Base-by-base conservation (phyloP, 37 sponge, comb jelly and placozoan species). In the Chondrosia reniformis region DNA sequence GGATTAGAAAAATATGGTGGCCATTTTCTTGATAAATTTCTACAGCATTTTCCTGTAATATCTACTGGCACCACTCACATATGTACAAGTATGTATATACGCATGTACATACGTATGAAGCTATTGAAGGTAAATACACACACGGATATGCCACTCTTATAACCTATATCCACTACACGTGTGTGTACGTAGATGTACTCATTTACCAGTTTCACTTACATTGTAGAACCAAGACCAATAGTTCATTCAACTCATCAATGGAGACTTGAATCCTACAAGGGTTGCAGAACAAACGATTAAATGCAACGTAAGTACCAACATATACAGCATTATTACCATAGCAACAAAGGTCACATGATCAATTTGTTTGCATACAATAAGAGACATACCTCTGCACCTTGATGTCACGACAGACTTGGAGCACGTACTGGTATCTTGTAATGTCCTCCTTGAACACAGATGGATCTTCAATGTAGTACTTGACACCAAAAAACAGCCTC, bases 361-460 rank as follows among this genome's bases (percentile, higher is more conserved):
- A n/a, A n/a, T n/a, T n/a, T n/a, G n/a, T n/a, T n/a, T n/a, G n/a
- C 39, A 66, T 40, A 66, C 39, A 66, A 36, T 37, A 8, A 66
- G 39, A 17, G 5, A 79, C 83, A 75, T 67, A 31, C 55, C 82
- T 82, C 55, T 85, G 67, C 12, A 30, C 52, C 39, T 69, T 44
- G 67, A 75, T 75, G 56, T 75, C 76, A 31, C 34, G 54, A 9
- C 76, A 75, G 1, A 75, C n/a, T 55, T 75, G 76, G 24, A 75
- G 55, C 3, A 75, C 76, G 33, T 75, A 75, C 76, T 55, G 76
- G 55, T 75, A 75, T 1, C 76, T 54, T 10, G 76, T 75, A 37
- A 75, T 54, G 55, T 75, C 76, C 55, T 75, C 76, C 12, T 54
- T 54, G 30, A 75, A 33, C 2, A 75, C 32, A 33, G 54, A 25